Evolutionary conservation across 2,888 invertebrate genomes (phyloP), one percentile per base, ranked within the genome.

Genomic region (Molorchus minor): DNA sequence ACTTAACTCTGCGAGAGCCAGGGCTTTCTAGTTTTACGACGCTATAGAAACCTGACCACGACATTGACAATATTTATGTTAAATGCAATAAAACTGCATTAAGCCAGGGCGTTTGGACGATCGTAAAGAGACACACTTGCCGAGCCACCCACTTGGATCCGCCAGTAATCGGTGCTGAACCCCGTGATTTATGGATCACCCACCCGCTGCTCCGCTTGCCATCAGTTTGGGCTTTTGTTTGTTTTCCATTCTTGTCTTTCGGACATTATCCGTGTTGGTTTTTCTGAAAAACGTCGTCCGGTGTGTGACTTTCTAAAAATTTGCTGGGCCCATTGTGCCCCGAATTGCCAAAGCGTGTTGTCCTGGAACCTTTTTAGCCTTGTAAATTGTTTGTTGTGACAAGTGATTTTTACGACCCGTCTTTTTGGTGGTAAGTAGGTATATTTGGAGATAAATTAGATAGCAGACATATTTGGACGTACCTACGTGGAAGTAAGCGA

Each of bases 131-230:
- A 70, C 71, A 71, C 70, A 72, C 72, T 73, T 72, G 69, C 70
- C 61, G 67, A 70, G 70, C 74, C 74, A 74, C 74, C 74, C 74
- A 74, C 74, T 57, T 64, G 59, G 67, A 59, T 44, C 12, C 19
- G 35, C 7, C 15, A 38, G 58, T 67, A 64, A 69, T 68, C 72
- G 74, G 72, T 76, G 76, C 73, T 43, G 73, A 71, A 73, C 70
- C 59, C 25, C 25, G 61, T 73, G 76, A 79, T 79, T 79, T 79
- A 79, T 75, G 62, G 61, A 65, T 51, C 69, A 70, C 72, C 78
- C 77, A 75, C 79, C 76, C 70, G 76, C 75, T 72, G 77, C 67
- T 72, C 61, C 65, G 66, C 71, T 73, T 69, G 74, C 75, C 73
- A 71, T 73, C 71, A 66, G 67, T n/a, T 58, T 67, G 65, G 67